Evolutionary conservation across 1,140 invertebrate genomes (phyloP).

Genomic region (Thereuonema tuberculata): DNA sequence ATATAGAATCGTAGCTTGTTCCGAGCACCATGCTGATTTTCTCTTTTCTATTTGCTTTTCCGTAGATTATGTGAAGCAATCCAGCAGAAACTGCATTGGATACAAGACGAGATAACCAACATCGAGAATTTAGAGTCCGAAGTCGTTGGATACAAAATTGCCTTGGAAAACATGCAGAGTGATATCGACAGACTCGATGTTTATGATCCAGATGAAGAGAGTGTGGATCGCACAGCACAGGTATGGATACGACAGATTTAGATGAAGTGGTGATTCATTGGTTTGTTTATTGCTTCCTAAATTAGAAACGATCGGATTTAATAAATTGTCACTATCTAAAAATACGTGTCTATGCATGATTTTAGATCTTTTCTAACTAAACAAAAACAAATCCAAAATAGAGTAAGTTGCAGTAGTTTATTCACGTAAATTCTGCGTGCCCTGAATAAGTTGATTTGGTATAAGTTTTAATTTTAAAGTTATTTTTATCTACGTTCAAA

Average conservation of each 20-base stretch:
- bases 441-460: no score
- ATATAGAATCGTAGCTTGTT: neutral
- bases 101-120: constrained; percentile 33
- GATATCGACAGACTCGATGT: constrained; percentile 53
- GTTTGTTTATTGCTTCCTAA: no score
- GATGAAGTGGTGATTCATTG: neutral
- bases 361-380: no score
- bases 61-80: constrained; percentile 16
- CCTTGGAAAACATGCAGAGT: constrained; percentile 44
- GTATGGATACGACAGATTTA: constrained; percentile 9
- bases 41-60: no score
- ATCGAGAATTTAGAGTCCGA: constrained; percentile 38
- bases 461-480: no score
- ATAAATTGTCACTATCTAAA: no score
- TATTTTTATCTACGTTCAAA: no score
- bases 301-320: no score
- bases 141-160: constrained; percentile 46
- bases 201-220: constrained; percentile 37
- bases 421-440: no score
- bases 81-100: constrained; percentile 15
- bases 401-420: no score
- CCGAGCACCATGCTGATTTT: neutral
- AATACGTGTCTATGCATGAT: neutral
- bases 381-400: no score
- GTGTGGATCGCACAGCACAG: constrained; percentile 21